phyloP scores from a whole-genome alignment of 2,888 invertebrate genomes.

The Drosophila rellima region DNA sequence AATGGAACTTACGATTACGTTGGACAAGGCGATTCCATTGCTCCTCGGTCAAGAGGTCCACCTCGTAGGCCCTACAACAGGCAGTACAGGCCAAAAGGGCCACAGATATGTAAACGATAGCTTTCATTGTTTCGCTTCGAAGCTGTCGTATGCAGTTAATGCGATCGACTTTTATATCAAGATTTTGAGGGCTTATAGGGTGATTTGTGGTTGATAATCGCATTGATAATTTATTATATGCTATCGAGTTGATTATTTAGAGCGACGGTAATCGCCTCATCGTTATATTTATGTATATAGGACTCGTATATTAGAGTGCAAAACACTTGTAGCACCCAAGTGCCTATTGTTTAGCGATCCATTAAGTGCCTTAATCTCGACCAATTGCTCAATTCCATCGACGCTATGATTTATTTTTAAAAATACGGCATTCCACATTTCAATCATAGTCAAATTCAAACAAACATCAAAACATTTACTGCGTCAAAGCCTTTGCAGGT shows the following conservation, averaged over 20 bases:
- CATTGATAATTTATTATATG: slow-evolving; percentile 35
- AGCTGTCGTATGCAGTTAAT: slow-evolving; percentile 26
- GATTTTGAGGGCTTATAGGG: slow-evolving; percentile 2
- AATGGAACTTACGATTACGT: slow-evolving; percentile 65
- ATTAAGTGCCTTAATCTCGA: slow-evolving; percentile 43
- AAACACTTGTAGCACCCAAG: slow-evolving; percentile 49
- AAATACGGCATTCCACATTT: slow-evolving; percentile 16
- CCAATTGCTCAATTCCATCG: slow-evolving; percentile 36
- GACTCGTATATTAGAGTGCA: slow-evolving; percentile 28
- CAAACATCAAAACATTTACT: slow-evolving; percentile 4
- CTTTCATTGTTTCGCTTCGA: slow-evolving; percentile 59
- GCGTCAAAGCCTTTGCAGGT: slow-evolving; percentile 40
- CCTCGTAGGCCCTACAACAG: slow-evolving; percentile 60
- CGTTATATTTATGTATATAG: slow-evolving; percentile 35
- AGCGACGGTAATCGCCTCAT: slow-evolving; percentile 47
- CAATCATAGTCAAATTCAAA: slow-evolving; percentile 30
- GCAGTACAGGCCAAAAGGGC: slow-evolving; percentile 66
- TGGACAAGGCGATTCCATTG: slow-evolving; percentile 66
- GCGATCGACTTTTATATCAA: slow-evolving; percentile 69
- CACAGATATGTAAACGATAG: slow-evolving; percentile 58
- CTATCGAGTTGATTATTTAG: slow-evolving; percentile 28
- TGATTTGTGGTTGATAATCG: slow-evolving; percentile 30
- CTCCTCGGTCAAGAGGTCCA: slow-evolving; percentile 65
- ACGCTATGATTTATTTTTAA: slow-evolving; percentile 47
- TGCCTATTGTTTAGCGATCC: slow-evolving; percentile 24